A percentile compares a stretch with the other conserved stretches of the same genome.
These are phyloP conservation scores for Tachysurus vachellii DNA, from an alignment of 2,113 vertebrate species.

Conservation along the genomic window DNA sequence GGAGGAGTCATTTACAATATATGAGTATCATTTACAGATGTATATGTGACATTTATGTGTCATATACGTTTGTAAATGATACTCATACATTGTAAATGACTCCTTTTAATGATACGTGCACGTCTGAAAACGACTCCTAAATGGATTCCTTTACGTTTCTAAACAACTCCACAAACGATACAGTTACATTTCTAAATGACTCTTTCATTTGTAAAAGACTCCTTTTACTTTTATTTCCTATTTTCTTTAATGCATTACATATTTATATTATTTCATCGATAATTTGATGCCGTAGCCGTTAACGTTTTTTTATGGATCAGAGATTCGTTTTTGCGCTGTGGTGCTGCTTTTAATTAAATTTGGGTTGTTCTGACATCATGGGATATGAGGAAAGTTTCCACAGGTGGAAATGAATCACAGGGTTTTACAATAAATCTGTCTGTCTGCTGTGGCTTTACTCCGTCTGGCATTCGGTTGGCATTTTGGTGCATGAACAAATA, in stretches of 20 bases:
- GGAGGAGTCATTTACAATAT: neutral
- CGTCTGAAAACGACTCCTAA: neutral
- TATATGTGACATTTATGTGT: too few species aligned
- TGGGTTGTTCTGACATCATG: too few species aligned
- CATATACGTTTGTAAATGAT: neutral
- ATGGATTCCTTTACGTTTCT: neutral
- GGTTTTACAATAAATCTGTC: neutral
- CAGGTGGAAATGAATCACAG: neutral
- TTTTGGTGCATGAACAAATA: neutral
- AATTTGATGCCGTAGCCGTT: neutral
- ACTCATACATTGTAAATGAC: neutral
- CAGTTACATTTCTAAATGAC: neutral
- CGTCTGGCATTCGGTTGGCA: neutral
- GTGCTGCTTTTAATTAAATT: neutral
- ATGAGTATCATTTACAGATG: neutral
- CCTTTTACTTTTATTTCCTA: neutral
- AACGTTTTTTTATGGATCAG: neutral
- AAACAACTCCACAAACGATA: neutral
- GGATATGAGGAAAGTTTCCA: neutral
- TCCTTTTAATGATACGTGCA: neutral
- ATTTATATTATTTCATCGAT: neutral
- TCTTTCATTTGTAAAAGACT: neutral
- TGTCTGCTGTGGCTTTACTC: constrained; percentile 8
- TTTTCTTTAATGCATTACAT: neutral
- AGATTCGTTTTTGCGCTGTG: neutral